Evolutionary conservation across 2,113 vertebrate species (phyloP), one percentile per base, ranked within the genome.

Genomic region (Crotophaga sulcirostris): DNA sequence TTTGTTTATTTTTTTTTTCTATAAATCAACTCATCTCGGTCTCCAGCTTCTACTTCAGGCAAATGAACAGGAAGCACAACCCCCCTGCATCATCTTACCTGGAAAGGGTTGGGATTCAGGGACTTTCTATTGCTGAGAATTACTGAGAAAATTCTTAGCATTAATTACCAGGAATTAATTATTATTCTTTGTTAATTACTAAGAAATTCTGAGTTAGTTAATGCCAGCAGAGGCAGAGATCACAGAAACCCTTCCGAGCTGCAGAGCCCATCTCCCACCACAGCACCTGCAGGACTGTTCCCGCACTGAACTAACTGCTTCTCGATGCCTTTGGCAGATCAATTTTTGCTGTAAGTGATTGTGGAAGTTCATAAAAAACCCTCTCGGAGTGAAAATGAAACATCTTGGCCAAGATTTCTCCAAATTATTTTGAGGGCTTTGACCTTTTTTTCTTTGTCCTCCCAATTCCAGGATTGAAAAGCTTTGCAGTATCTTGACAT

Each of bases 331-430:
- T 55, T 83, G 68, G 47, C 70, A 64, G 75, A 88, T 73, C 91
- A 79, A 88, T 85, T 92, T 79, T 64, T 87, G 67, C 86, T 95
- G 79, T 68, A 88, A 90, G 76, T 79, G 86, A 47, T 84, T 56
- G 90, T 76, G 63, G 66, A 64, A 92, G 79, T 75, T 88, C 58
- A 92, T 85, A 93, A 82, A 28, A 33, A 38, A 31, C 28, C 19
- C 74, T 72, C 66, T 51, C 12, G 7, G 75, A 52, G 36, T 72
- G 14, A 94, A 94, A 94, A 67, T 74, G 70, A 85, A 90, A 85
- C 70, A 67, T 44, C 84, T 92, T 19, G 7, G 93, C 67, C 82
- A 75, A 56, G 40, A 42, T 68, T 76, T 44, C 69, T 85, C 62
- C 49, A 82, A 88, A 76, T 47, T 45, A 49, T 90, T 93, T 90